Base-by-base conservation (phyloP, 2,797 vertebrate species). In the Lindbergichthys nudifrons region DNA sequence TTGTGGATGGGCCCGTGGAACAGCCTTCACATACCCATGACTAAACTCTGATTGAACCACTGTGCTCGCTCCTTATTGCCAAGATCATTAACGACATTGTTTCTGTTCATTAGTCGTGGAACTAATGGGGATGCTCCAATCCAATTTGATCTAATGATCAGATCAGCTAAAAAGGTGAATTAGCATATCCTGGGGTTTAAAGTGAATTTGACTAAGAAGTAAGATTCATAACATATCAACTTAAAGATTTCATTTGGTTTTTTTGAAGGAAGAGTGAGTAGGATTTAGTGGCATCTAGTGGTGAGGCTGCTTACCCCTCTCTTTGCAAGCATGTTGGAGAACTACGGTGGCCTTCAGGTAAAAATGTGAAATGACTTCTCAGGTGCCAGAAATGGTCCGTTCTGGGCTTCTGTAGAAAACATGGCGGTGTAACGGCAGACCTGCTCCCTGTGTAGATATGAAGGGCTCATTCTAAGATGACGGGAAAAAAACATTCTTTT, bases 1-100 rank as follows among this genome's bases (percentile, higher is more conserved):
- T 92, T 99, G 18, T 99, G 98, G 97, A 99, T 98, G 98, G 98
- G 98, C 48, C 97, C 97, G 21, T 99, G 97, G 97, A 98, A 98
- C 93, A 98, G 95, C 83, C 96, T 98, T 76, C 97, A 98, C 92
- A 99, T 99, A 95, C 97, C 98, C 95, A 99, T 99, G 98, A 99
- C 98, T 88, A 99, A 99, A 96, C 96, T 99, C 93, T 99, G 95
- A 99, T 89, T 81, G 76, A 73, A 36, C 66, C 86, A 69, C 91
- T 93, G 95, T 94, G 26, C 79, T 95, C 92, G 90, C 91, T 64
- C 23, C 45, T 71, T 67, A 54, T 73, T 63, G 70, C 67, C 80
- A 74, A 77, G 63, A 67, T 66, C 84, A 79, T 56, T 51, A 86
- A 56, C 69, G 82, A 92, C 87, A 54, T 58, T 57, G 92, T 95